Percentiles rank a stretch among this genome's conserved stretches.
These are phyloP conservation scores for Falco peregrinus DNA, from an alignment of 2,797 vertebrate genomes.

Conservation along the genomic window DNA sequence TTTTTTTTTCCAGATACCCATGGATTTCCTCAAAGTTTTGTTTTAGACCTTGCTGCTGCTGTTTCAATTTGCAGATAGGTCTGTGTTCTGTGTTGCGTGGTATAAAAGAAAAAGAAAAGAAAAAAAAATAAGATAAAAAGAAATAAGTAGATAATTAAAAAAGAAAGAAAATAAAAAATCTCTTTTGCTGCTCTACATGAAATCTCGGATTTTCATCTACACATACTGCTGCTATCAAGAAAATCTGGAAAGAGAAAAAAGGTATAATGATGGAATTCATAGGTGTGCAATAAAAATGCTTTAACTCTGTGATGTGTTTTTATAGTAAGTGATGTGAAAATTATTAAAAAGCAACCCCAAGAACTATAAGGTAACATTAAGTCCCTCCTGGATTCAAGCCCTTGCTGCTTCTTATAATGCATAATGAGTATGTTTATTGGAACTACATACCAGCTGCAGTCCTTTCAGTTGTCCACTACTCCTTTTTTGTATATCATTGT, in stretches of 20 bases:
- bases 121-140: neutral
- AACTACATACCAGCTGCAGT: neutral
- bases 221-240: neutral
- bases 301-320: neutral
- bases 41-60: neutral
- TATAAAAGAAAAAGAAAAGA: neutral
- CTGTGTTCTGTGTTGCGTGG: neutral
- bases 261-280: neutral
- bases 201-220: neutral
- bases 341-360: neutral
- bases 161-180: neutral
- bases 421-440: neutral
- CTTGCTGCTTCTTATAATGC: neutral
- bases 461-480: neutral
- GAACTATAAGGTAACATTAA: neutral
- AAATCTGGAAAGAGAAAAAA: neutral
- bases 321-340: neutral
- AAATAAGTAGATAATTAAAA: neutral
- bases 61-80: neutral
- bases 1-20: neutral
- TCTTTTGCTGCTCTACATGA: neutral
- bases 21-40: neutral
- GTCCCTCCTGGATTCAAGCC: neutral
- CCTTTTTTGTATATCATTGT: rapidly evolving
- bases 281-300: neutral